Base-by-base conservation (phyloP, 1,140 invertebrate species). In the roundworm (Caenorhabditis elegans) region DNA sequence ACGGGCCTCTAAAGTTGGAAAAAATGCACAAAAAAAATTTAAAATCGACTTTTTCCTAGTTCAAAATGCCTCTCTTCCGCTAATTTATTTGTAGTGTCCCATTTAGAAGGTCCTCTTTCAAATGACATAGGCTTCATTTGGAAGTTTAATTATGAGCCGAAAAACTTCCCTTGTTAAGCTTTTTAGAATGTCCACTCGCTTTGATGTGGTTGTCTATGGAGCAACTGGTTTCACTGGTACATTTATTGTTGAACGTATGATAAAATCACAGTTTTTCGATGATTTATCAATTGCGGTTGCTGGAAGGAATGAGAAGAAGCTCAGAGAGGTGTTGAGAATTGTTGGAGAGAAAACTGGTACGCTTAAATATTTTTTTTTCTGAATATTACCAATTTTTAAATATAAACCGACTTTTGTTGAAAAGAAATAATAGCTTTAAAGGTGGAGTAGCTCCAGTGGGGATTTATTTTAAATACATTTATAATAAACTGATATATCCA, bases 191-290 rank as follows among this genome's bases (percentile, higher is more conserved):
- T 0, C 83, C 79, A 51, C 24, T 39, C 81, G 83, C 8, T 92
- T 94, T 80, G 93, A 95, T 90, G 86, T 94, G 2, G 89, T 95
- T 3, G 92, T 95, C 84, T 94, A 94, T 87, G 95, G 95, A 55
- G 95, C 94, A 10, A 93, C 93, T 13, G 95, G 95, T 26, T 96
- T 94, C 87, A 96, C 95, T 11, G 95, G 95, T 0, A 93, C 93
- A 89, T 93, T 93, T 91, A 92, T 93, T 6, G 92, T 94, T 0
- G 91, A 92, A 86, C 91, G 94, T 90, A 90, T 93, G 10, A 91
- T 91, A 0, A 90, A 90, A 36, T 89, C 93, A 1, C 87, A 53
- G 76, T 84, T 78, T 70, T 78, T 83, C 26, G 43, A 83, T 15
- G 82, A 46, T 60, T 11, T 75, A 17, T 49, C 94, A 39, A 94